These are phyloP conservation scores for Diorhabda sublineata DNA, from an alignment of 1,140 invertebrate genomes.

Conservation along the genomic window DNA sequence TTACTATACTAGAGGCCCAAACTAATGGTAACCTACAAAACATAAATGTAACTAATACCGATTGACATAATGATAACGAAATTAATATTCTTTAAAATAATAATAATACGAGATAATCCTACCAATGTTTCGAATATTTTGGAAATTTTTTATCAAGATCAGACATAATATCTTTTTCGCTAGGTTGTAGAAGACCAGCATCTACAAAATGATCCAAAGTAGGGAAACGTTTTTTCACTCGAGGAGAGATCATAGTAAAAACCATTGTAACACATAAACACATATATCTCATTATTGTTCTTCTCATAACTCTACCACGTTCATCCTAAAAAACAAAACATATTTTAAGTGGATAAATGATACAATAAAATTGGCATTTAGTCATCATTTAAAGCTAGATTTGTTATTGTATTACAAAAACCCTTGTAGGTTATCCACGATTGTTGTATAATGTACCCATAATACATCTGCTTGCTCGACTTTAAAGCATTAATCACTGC, in stretches of 20 bases:
- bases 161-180: conserved; percentile 65
- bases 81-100: background rate
- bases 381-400: too few species aligned
- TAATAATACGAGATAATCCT: conserved; percentile 9
- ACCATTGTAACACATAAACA: conserved; percentile 67
- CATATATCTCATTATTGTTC: conserved; percentile 68
- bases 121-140: conserved; percentile 75
- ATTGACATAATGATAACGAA: background rate
- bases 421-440: too few species aligned
- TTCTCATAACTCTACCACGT: conserved; percentile 66
- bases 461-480: too few species aligned
- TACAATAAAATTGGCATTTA: too few species aligned
- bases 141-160: conserved; percentile 66
- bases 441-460: too few species aligned
- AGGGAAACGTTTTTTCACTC: conserved; percentile 77
- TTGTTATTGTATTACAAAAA: too few species aligned
- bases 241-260: conserved; percentile 65
- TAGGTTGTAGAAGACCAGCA: conserved; percentile 66
- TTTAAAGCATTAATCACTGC: too few species aligned
- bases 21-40: conserved; percentile 74
- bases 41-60: background rate
- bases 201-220: conserved; percentile 74
- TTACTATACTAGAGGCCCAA: conserved; percentile 87
- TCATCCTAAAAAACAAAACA: conserved; percentile 58
- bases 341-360: background rate